Base-by-base conservation (phyloP, 2,113 vertebrate genomes). In the Cnemophilus loriae region DNA sequence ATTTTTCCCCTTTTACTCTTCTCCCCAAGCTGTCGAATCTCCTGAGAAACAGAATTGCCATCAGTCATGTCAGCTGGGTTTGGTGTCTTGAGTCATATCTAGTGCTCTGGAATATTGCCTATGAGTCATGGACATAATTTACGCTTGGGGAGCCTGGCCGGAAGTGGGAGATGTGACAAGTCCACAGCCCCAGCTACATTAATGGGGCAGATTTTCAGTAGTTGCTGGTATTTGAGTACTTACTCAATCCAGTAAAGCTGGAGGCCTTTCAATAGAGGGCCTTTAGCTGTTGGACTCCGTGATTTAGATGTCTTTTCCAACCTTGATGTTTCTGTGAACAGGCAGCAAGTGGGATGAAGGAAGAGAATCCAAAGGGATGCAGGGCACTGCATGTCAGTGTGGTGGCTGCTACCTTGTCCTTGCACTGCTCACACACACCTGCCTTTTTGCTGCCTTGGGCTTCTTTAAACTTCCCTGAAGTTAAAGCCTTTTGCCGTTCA, bases 381-480 rank as follows among this genome's bases (percentile, higher is more conserved):
- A 14, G 4, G 21, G 24, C 23, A 2, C 26, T 5, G 23, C 13
- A 16, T 15, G 23, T 37, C 0, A 0, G 13, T 8, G 52, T 56
- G 21, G 8, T 30, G 46, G 18, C 61, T 78, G 10, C 44, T 46
- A 16, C 24, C 39, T 57, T 60, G 73, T 24, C 55, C 42, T n/a
- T 41, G 28, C 53, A 33, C 3, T 27, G 13, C 74, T n/a, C 17
- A 33, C 61, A 46, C 33, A 10, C 5, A 10, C 8, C 22, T 61
- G 37, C 65, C 61, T 42, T 67, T 57, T 70, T 75, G 20, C 32
- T 78, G 28, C 16, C 59, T 69, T 28, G 8, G 41, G 33, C 56
- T 75, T 57, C 17, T 61, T 56, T 12, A 32, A 33, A 12, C 19
- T 42, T 23, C 14, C 13, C 30, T 65, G 5, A 32, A 35, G 8